Evolutionary conservation across 2,113 vertebrate species (phyloP), one percentile per base, ranked within the genome.

Genomic region (Grus americana): DNA sequence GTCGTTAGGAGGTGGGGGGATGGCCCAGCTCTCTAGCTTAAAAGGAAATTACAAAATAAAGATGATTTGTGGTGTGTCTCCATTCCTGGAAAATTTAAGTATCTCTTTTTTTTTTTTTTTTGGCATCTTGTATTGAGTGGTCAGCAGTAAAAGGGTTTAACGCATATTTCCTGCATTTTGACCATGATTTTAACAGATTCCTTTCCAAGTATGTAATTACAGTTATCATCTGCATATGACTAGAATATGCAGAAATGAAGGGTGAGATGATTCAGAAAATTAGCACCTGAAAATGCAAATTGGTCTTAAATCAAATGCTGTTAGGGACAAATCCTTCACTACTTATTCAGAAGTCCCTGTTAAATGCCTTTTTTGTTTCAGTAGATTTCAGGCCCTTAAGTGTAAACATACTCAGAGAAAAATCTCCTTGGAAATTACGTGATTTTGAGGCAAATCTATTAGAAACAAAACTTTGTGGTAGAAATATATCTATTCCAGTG

Each of bases 201-300:
- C 2, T 82, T 90, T 79, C 49, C 9, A 65, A 57, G 9, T 66
- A 36, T n/a, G 5, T 21, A 63, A 57, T 72, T 85, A 67, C 30
- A 79, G 61, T 62, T 90, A 72, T 54, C 22, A 61, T n/a, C 19
- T 50, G 11, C 5, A 0, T 75, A 75, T 81, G 27, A 75, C 23
- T 87, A 71, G 74, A 63, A 61, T 40, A 79, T 0, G 4, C 9
- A 85, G 52, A 95, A 95, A 82, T 62, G 21, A 85, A 57, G 34
- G 30, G 40, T 85, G 70, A 94, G 58, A 75, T 66, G 18, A 82
- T 91, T 94, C 85, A 93, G 70, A 82, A 95, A 94, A 91, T 94
- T 57, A 95, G 11, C 36, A 95, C 26, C 68, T 89, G 65, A 92
- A 96, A 91, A 93, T 82, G 44, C 13, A 88, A 83, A 86, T 72